These are phyloP conservation scores for Plumapathes pennacea DNA, from an alignment of 92 coral and sea anemone species.

Conservation along the genomic window DNA sequence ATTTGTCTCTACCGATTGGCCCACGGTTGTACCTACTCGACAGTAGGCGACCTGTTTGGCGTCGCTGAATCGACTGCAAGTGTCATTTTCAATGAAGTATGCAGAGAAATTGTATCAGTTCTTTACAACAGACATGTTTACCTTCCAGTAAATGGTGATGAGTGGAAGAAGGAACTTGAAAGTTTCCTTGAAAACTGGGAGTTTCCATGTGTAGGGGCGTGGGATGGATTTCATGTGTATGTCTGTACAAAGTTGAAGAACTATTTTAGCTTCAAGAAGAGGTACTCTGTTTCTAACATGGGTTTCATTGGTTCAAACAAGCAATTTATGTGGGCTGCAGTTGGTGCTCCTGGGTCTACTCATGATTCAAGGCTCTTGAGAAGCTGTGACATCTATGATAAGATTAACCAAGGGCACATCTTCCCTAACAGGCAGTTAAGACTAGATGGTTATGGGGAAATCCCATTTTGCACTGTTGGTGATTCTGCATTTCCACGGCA, in stretches of 20 bases:
- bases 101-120: conserved; percentile 21
- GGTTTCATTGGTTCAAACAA: conserved; percentile 55
- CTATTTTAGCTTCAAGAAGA: conserved; percentile 51
- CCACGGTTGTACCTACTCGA: conserved; percentile 9
- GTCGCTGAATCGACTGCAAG: conserved; percentile 23
- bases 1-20: conserved; percentile 23
- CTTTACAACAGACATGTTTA: conserved; percentile 35
- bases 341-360: conserved; percentile 60
- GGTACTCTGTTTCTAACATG: conserved; percentile 55
- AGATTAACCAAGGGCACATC: conserved; percentile 41
- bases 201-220: conserved; percentile 63
- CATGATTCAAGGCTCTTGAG: conserved; percentile 45
- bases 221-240: conserved; percentile 68
- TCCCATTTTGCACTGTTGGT: conserved; percentile 55
- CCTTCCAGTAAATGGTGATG: conserved; percentile 30
- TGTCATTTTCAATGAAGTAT: conserved; percentile 48
- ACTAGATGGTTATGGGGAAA: conserved; percentile 28
- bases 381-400: conserved; percentile 11
- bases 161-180: conserved; percentile 49
- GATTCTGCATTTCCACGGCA: conserved; percentile 51
- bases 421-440: conserved; percentile 26
- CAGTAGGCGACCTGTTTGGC: conserved; percentile 38
- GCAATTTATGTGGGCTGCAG: conserved; percentile 54
- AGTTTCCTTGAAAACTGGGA: conserved; percentile 58
- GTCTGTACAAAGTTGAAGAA: conserved; percentile 45